Conservation (phyloP, 2,797 vertebrate genomes). For the Rhadinocentrus ornatus region DNA sequence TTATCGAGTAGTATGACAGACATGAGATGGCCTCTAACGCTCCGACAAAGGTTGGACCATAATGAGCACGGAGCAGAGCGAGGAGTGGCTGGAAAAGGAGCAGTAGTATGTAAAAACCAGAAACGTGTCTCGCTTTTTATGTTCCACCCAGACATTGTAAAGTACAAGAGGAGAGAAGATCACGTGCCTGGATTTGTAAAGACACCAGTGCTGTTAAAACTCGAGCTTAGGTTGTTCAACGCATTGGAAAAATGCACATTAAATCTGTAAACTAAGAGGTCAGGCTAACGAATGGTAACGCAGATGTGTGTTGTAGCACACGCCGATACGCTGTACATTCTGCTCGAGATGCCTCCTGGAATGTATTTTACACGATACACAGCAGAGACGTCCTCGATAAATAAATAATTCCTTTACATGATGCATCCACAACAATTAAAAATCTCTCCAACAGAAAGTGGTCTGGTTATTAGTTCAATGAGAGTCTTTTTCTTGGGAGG, state of each 20-base stretch:
- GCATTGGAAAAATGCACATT: constrained; percentile 21
- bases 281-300: constrained; percentile 30
- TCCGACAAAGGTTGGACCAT: constrained; percentile 58
- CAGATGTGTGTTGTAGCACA: constrained; percentile 21
- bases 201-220: constrained; percentile 15
- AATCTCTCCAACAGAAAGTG: constrained; percentile 21
- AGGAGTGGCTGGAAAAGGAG: constrained; percentile 27
- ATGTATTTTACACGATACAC: constrained; percentile 1
- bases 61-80: constrained; percentile 53
- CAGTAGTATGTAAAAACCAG: constrained; percentile 38
- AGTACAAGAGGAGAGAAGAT: constrained; percentile 42
- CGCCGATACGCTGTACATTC: constrained; percentile 10
- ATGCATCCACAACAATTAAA: constrained; percentile 37
- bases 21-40: constrained; percentile 55
- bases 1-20: constrained; percentile 64
- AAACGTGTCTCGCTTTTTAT: constrained; percentile 39
- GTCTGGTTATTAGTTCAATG: constrained; percentile 36
- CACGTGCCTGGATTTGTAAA: constrained; percentile 37
- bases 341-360: constrained; percentile 8
- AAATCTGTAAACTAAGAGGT: constrained; percentile 44
- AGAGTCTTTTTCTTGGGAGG: constrained; percentile 20
- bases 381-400: constrained; percentile 11
- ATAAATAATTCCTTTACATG: constrained; percentile 25
- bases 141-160: constrained; percentile 18
- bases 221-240: constrained; percentile 15